These are phyloP conservation scores for Cremastinae sp. DNA, from an alignment of 2,888 invertebrate genomes.

Conservation along the genomic window DNA sequence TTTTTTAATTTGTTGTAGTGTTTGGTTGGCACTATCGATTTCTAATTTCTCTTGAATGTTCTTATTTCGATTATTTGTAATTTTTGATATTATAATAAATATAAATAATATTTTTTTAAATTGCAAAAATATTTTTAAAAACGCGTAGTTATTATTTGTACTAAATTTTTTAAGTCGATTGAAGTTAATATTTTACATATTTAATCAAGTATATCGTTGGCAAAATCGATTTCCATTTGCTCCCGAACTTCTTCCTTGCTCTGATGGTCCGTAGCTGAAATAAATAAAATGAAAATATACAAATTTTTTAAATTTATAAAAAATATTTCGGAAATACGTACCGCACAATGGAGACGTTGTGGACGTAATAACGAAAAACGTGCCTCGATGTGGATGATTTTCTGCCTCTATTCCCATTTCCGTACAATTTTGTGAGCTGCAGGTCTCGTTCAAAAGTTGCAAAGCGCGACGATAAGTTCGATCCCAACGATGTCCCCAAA, in stretches of 20 bases:
- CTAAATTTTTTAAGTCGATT: background rate
- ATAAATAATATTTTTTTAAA: too few relatives aligned
- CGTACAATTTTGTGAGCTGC: slow-evolving; percentile 79
- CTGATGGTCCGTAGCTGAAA: slow-evolving; percentile 63
- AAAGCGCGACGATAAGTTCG: slow-evolving; percentile 81
- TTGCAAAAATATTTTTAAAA: too few relatives aligned
- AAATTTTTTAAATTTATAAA: background rate
- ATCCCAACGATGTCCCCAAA: slow-evolving; percentile 82
- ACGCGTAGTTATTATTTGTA: too few relatives aligned
- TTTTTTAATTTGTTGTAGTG: too few relatives aligned
- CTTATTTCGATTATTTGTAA: too few relatives aligned
- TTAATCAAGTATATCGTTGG: slow-evolving; percentile 43
- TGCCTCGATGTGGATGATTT: slow-evolving; percentile 79
- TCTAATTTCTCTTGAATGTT: too few relatives aligned
- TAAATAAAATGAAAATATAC: slow-evolving; percentile 9
- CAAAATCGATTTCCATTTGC: slow-evolving; percentile 62
- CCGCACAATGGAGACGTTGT: slow-evolving; percentile 82
- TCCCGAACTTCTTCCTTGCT: slow-evolving; percentile 54
- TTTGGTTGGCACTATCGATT: too few relatives aligned
- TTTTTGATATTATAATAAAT: too few relatives aligned
- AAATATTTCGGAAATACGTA: slow-evolving; percentile 74
- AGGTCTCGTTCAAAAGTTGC: slow-evolving; percentile 78
- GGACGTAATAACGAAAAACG: slow-evolving; percentile 82
- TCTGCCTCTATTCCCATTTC: slow-evolving; percentile 83
- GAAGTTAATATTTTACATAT: background rate